These are phyloP conservation scores for Drosophila hamatofila DNA, from an alignment of 2,888 invertebrate genomes.

Conservation along the genomic window DNA sequence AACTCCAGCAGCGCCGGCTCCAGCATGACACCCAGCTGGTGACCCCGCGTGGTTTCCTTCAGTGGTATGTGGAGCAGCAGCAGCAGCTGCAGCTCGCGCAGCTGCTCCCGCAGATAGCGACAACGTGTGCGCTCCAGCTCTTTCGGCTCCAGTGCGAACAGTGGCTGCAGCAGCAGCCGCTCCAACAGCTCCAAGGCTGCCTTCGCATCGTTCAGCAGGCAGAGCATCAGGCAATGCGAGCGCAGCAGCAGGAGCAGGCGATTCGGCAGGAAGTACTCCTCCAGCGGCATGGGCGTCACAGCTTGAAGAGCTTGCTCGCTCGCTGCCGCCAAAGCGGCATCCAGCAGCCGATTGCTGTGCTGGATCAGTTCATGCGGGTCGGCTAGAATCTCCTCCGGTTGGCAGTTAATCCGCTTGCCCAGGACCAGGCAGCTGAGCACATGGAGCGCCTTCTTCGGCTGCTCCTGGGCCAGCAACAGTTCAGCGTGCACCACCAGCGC, in stretches of 20 bases:
- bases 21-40: constrained; percentile 73
- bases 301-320: background rate
- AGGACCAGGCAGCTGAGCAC: constrained; percentile 68
- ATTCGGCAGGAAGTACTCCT: constrained; percentile 81
- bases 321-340: constrained; percentile 54
- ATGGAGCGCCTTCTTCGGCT: constrained; percentile 61
- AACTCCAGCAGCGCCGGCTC: constrained; percentile 85
- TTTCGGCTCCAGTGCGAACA: constrained; percentile 41
- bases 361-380: background rate
- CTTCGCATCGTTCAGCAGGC: constrained; percentile 56
- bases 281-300: constrained; percentile 66
- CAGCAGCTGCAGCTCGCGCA: constrained; percentile 85
- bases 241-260: constrained; percentile 73
- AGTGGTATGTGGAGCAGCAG: constrained; percentile 65
- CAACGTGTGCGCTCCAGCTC: constrained; percentile 62
- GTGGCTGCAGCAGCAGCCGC: background rate
- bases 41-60: background rate
- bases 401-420: background rate
- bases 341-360: constrained; percentile 40
- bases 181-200: constrained; percentile 67
- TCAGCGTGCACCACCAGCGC: constrained; percentile 69
- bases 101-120: constrained; percentile 84
- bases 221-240: constrained; percentile 69
- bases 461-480: constrained; percentile 68
- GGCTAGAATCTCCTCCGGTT: background rate